Conservation (phyloP, 2,113 vertebrate genomes). For the Buteo buteo region DNA sequence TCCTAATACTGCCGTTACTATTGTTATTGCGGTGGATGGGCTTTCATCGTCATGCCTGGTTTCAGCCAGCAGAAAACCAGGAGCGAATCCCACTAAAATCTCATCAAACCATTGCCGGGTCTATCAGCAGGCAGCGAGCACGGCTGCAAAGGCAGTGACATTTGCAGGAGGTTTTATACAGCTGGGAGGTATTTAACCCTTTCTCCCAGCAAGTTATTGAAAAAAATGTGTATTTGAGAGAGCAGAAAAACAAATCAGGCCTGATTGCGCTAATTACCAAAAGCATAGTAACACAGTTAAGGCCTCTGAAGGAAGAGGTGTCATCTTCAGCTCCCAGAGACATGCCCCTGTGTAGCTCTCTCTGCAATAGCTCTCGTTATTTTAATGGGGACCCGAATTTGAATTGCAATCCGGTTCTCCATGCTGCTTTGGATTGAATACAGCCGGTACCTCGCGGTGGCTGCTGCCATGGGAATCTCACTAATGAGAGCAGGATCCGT, state of each 20-base stretch:
- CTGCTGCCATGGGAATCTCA: neutral
- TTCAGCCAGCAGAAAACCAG: neutral
- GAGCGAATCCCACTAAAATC: neutral
- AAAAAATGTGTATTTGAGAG: neutral
- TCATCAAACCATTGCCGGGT: neutral
- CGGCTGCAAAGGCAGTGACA: neutral
- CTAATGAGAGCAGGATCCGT: neutral
- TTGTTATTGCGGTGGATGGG: neutral
- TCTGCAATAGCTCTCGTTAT: neutral
- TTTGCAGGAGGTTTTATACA: neutral
- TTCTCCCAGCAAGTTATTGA: neutral
- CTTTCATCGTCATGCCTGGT: neutral
- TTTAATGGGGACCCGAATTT: neutral
- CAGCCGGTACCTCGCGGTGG: rapidly evolving
- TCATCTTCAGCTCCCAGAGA: neutral
- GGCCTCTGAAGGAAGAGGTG: neutral
- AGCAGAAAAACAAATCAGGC: neutral
- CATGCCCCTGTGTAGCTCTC: neutral
- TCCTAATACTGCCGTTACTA: neutral
- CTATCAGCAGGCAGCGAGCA: neutral
- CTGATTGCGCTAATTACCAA: neutral
- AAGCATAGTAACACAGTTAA: neutral
- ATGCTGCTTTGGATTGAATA: neutral
- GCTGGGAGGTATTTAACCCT: neutral
- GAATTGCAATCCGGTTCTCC: rapidly evolving